Percentiles rank a stretch among this genome's conserved stretches.
phyloP scores from a whole-genome alignment of 2,888 invertebrate species.

The Calephelis perditalis region DNA sequence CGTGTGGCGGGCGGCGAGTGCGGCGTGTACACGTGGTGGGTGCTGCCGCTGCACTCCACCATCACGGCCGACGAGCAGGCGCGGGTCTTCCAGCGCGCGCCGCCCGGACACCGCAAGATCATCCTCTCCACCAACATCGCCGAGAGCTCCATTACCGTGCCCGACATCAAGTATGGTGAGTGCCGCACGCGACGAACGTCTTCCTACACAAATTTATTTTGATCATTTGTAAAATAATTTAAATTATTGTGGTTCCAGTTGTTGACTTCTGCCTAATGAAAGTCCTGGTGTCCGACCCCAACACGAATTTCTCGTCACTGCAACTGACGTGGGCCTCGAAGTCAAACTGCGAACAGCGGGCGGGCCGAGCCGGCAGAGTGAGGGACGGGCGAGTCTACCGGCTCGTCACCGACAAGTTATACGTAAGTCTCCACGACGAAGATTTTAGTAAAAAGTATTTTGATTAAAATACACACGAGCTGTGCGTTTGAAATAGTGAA shows the following conservation, averaged over 20 bases:
- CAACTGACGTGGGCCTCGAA: conserved; percentile 93
- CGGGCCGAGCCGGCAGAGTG: conserved; percentile 94
- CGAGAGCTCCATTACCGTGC: conserved; percentile 94
- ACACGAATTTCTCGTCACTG: conserved; percentile 88
- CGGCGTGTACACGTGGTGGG: conserved; percentile 67
- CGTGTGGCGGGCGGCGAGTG: conserved; percentile 43
- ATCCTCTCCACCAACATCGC: conserved; percentile 95
- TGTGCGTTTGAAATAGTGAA: too few species aligned
- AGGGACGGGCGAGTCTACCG: conserved; percentile 91
- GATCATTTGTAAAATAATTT: neutral
- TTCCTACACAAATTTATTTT: too few species aligned
- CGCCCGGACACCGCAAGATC: conserved; percentile 85
- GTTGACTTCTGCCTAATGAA: conserved; percentile 97
- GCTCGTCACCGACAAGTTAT: conserved; percentile 83
- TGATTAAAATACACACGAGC: too few species aligned
- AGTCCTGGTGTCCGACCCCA: conserved; percentile 84
- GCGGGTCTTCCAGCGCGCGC: conserved; percentile 76
- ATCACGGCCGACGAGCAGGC: conserved; percentile 88
- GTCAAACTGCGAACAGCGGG: conserved; percentile 92
- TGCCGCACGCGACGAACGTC: neutral
- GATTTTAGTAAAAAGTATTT: too few species aligned
- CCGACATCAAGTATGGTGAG: conserved; percentile 89
- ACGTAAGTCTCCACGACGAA: conserved; percentile 45
- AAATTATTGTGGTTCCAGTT: conserved; percentile 73
- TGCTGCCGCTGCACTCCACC: conserved; percentile 84